Evolutionary conservation across 2,113 vertebrate genomes (phyloP).

Genomic region (Spilogale gracilis): DNA sequence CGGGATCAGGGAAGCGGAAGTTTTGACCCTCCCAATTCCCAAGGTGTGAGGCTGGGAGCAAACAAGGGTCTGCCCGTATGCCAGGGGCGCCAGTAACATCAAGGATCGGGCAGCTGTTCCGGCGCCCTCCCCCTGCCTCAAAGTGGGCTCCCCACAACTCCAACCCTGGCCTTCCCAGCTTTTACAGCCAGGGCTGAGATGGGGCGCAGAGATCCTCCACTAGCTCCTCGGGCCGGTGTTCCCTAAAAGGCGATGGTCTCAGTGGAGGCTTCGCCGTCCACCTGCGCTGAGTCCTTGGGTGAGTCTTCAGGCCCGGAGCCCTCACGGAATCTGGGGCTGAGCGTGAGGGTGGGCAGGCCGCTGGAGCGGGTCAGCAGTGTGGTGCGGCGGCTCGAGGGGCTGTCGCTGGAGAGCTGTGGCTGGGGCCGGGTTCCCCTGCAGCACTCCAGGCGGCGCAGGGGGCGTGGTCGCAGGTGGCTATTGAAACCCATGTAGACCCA

Average conservation of each 20-base stretch:
- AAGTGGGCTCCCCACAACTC: background rate
- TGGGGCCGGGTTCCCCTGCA: background rate
- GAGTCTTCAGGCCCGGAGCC: background rate
- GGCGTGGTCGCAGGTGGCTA: constrained; percentile 81
- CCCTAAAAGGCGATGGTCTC: constrained; percentile 82
- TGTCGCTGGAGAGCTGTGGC: constrained; percentile 82
- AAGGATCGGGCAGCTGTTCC: no score
- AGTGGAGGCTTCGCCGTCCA: constrained; percentile 52
- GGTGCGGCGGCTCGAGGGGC: constrained; percentile 86
- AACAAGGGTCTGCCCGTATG: background rate
- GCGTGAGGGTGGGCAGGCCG: background rate
- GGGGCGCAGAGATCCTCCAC: background rate
- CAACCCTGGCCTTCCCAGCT: background rate
- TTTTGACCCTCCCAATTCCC: background rate
- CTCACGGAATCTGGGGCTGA: constrained; percentile 64
- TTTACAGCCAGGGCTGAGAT: background rate
- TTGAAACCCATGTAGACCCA: constrained; percentile 92
- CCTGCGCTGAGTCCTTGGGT: constrained; percentile 34
- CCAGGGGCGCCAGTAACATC: no score
- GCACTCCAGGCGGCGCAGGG: constrained; percentile 70
- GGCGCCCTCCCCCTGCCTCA: background rate
- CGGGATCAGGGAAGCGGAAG: background rate
- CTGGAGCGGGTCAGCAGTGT: constrained; percentile 85
- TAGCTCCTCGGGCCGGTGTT: rapidly evolving
- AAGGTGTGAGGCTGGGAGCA: background rate